Base-by-base conservation (phyloP, 2,797 vertebrate genomes). In the Cynodonichthys magdalenae region DNA sequence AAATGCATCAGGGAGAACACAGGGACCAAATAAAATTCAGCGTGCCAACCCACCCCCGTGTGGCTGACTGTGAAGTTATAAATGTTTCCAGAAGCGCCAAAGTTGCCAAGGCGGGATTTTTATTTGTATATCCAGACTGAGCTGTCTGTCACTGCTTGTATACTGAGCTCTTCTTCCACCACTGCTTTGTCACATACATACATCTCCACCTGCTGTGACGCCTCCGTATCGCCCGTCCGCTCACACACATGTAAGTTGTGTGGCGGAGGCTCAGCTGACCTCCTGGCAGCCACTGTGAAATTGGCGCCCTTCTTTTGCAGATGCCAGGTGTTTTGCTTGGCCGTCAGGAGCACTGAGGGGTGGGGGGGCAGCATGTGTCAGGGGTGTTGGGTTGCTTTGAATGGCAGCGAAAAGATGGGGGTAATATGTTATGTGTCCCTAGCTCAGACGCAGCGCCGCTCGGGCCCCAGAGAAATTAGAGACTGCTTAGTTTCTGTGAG, bases 261-360 rank as follows among this genome's bases (percentile, higher is more conserved):
- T 27, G 63, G 48, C 52, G 10, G 69, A 18, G 66, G 61, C 81
- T 87, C 87, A 87, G 83, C 85, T 89, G 86, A 86, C 81, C n/a
- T 77, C 77, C 81, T 89, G 88, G 89, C 87, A 81, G 66, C 44
- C 50, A 9, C 80, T 76, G 82, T 77, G 82, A 84, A 76, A 82
- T 85, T 69, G 82, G 68, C 80, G 41, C 82, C 87, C 82, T 87
- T 81, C 83, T 82, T 76, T 24, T 79, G 10, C 86, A 83, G 83
- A 88, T 88, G 91, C 88, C 92, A 91, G 89, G 89, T 93, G 92
- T 91, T 92, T 89, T 74, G 86, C 80, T 92, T 91, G 92, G 90
- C 89, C 83, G 79, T 51, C 39, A 15, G 57, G 63, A 78, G 64
- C 46, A 60, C 60, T 12, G 73, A 75, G 85, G 66, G 58, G 10